Evolutionary conservation across 2,113 vertebrate species (phyloP), one percentile per base, ranked within the genome.

Genomic region (Oryzias melastigma): DNA sequence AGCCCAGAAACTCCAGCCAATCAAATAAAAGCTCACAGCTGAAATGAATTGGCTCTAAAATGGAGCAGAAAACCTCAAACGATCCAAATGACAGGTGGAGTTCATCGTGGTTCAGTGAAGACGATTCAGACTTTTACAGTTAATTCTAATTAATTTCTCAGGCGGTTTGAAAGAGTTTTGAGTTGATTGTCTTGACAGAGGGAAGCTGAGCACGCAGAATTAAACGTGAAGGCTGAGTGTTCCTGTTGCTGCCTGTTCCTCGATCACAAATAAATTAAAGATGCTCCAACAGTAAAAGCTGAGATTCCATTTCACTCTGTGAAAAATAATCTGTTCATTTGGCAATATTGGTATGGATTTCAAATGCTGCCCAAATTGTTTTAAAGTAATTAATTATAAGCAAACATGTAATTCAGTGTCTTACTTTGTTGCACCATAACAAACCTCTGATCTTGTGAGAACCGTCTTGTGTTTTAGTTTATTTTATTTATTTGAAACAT

Each of bases 141-240:
- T 62, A 63, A 58, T 73, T n/a, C 29, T 58, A 46, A 72, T 66
- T 73, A 49, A 43, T 77, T 69, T 66, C 60, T 46, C 22, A 5
- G 41, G 19, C 40, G 76, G 19, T 47, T 19, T 74, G 73, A 60
- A 35, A 52, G 65, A 3, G 57, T 52, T 50, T 68, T 71, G 73
- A 56, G 71, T 80, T 66, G 69, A 74, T 68, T 62, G 57, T 79
- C 50, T 51, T 62, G 72, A 71, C 66, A 52, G 19, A 62, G 56
- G 62, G 61, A 82, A 80, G 29, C 55, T 59, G 73, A 77, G 73
- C 55, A 20, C 61, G 43, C 46, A 65, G 40, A 65, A 71, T 53
- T 47, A 57, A 49, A 17, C 62, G 29, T 55, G 69, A 78, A 65
- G 56, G 47, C 40, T 24, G 27, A 54, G 42, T 55, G 25, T 74